Evolutionary conservation across 1,140 invertebrate species (phyloP), one percentile per base, ranked within the genome.

Genomic region (Drosophila bocqueti): DNA sequence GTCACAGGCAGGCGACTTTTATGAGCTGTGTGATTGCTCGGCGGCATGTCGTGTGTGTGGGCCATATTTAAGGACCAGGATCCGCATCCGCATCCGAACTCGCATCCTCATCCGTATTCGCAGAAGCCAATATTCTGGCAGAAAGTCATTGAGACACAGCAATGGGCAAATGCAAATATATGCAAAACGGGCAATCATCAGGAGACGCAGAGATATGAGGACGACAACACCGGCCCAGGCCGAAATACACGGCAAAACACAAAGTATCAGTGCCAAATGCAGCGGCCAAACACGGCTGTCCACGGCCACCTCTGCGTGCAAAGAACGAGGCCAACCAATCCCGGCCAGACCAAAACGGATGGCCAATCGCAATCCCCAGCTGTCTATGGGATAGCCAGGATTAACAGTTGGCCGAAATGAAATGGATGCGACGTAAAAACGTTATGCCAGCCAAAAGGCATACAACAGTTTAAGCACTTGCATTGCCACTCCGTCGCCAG

Each of bases 1-100:
- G 55, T 60, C 71, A 50, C 52, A 81, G 55, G 40, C 76, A 76
- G 71, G 84, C 78, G 73, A 84, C 85, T 87, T 87, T 87, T 87
- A 87, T 87, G 84, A 90, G 84, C 85, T 87, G 84, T 87, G 81
- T 84, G 84, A 87, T 89, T 87, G 84, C 76, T 61, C 74, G 65
- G 26, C 69, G 60, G 69, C 64, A 77, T 77, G 74, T 62, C 13
- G 71, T 64, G 69, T 79, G 60, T 50, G 47, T 64, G 58, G 34
- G 16, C 34, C 52, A 73, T 52, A 72, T 73, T 73, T 61, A 61
- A 73, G 68, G 67, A n/a, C 49, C 29, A 31, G 49, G 67, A 71
- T 58, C 21, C 34, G 38, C 45, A 57, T 11, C 21, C 34, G 38
- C 45, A 57, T 16, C 13, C 64, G 11, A 1, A 55, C 13, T 55